Conservation (phyloP, 1,140 invertebrate genomes). For the Drosophila bifasciata region DNA sequence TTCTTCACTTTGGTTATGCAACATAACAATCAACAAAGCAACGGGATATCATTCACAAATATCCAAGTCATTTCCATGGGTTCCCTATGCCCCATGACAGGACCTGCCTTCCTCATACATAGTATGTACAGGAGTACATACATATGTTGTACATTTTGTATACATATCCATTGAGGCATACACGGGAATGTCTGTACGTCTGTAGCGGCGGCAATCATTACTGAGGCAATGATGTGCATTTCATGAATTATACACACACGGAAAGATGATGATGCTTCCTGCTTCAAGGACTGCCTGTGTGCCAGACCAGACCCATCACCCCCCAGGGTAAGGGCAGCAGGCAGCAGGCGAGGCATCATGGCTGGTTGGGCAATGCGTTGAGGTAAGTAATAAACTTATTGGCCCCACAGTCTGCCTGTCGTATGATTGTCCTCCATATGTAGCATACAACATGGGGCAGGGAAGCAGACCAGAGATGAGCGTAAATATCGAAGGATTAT, state of each 20-base stretch:
- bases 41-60: slow-evolving; percentile 41
- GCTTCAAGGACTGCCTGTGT: slow-evolving; percentile 35
- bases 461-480: slow-evolving; percentile 32
- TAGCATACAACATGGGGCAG: slow-evolving; percentile 43
- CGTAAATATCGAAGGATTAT: slow-evolving; percentile 6
- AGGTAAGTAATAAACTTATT: slow-evolving; percentile 81
- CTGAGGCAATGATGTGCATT: slow-evolving; percentile 80
- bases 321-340: slow-evolving; percentile 4
- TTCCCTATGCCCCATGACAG: slow-evolving; percentile 5
- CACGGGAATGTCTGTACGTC: slow-evolving; percentile 37
- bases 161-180: slow-evolving; percentile 39
- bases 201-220: slow-evolving; percentile 71
- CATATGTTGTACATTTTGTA: slow-evolving; percentile 20
- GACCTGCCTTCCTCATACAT: not conserved
- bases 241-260: slow-evolving; percentile 74
- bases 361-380: slow-evolving; percentile 73
- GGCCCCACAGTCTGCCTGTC: slow-evolving; percentile 60
- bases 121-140: not conserved
- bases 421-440: slow-evolving; percentile 63
- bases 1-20: slow-evolving; percentile 11
- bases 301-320: slow-evolving; percentile 20
- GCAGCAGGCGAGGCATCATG: slow-evolving; percentile 7
- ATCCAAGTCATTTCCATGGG: slow-evolving; percentile 19
- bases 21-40: slow-evolving; percentile 43
- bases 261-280: slow-evolving; percentile 49